These are phyloP conservation scores for Drepana falcataria DNA, from an alignment of 2,888 invertebrate genomes.

Conservation along the genomic window DNA sequence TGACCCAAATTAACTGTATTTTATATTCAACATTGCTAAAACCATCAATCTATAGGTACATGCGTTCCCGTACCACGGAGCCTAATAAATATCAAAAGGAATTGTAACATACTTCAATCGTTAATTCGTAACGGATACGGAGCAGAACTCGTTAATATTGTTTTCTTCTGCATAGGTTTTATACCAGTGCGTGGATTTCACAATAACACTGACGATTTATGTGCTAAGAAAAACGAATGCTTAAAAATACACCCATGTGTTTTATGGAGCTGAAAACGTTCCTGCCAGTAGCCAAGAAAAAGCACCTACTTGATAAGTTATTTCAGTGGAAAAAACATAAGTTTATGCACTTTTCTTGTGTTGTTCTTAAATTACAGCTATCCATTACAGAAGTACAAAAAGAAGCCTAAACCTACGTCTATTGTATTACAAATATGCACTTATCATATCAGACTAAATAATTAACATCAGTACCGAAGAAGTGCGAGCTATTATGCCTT, in stretches of 20 bases:
- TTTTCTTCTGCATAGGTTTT: not conserved
- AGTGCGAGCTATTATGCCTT: too few relatives aligned
- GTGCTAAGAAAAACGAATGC: not conserved
- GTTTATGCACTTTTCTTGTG: too few relatives aligned
- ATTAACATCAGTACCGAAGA: too few relatives aligned
- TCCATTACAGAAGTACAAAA: too few relatives aligned
- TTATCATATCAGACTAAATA: too few relatives aligned
- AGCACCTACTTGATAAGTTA: not conserved
- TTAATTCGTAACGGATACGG: not conserved
- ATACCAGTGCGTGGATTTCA: not conserved
- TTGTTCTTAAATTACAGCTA: too few relatives aligned
- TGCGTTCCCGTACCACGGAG: not conserved
- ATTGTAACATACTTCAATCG: not conserved
- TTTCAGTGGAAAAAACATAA: not conserved
- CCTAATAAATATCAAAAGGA: conserved; percentile 1
- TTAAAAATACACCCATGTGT: not conserved
- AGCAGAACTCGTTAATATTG: not conserved
- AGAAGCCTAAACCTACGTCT: too few relatives aligned
- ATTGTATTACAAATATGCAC: too few relatives aligned
- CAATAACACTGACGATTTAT: not conserved
- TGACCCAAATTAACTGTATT: conserved; percentile 47
- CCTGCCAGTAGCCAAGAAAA: not conserved
- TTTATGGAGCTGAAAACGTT: not conserved
- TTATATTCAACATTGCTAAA: conserved; percentile 10
- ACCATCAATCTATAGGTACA: conserved; percentile 9